phyloP scores from a whole-genome alignment of 2,888 invertebrate genomes.

The Helobdella robusta region DNA sequence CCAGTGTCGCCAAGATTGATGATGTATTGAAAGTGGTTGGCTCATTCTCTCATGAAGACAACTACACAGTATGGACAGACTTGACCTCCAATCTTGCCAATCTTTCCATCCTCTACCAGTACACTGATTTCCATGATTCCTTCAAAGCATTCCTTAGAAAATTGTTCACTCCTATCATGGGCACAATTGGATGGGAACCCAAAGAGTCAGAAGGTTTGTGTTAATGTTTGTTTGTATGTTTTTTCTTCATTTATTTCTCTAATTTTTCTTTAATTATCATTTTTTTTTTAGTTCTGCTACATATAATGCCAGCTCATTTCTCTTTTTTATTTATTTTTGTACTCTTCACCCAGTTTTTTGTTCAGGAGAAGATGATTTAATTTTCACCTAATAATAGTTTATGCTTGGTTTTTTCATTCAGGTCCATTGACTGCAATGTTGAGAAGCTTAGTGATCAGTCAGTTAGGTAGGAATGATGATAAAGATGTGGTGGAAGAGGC shows the following conservation, averaged over 20 bases:
- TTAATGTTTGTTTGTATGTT: background rate
- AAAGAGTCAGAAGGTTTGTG: conserved; percentile 63
- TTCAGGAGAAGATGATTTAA: too few relatives aligned
- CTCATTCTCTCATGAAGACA: conserved; percentile 73
- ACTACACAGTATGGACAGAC: conserved; percentile 82
- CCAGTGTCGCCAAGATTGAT: conserved; percentile 70
- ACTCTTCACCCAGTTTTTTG: too few relatives aligned
- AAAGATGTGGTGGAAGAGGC: conserved; percentile 69
- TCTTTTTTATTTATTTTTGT: too few relatives aligned
- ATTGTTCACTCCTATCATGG: conserved; percentile 64
- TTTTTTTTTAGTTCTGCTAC: too few relatives aligned
- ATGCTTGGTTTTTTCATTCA: conserved; percentile 37
- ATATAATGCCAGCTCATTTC: too few relatives aligned
- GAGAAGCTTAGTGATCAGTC: conserved; percentile 70
- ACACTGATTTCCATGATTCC: conserved; percentile 65
- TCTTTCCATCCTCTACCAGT: conserved; percentile 66
- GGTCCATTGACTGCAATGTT: conserved; percentile 73
- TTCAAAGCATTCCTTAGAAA: conserved; percentile 67
- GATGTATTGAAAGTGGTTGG: conserved; percentile 72
- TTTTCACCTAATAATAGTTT: too few relatives aligned
- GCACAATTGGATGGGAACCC: conserved; percentile 74
- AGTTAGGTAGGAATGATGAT: conserved; percentile 72
- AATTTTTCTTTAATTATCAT: too few relatives aligned
- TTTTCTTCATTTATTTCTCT: background rate
- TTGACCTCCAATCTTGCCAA: conserved; percentile 61